These are phyloP conservation scores for Ceriagrion tenellum DNA, from an alignment of 2,888 invertebrate genomes.

Conservation along the genomic window DNA sequence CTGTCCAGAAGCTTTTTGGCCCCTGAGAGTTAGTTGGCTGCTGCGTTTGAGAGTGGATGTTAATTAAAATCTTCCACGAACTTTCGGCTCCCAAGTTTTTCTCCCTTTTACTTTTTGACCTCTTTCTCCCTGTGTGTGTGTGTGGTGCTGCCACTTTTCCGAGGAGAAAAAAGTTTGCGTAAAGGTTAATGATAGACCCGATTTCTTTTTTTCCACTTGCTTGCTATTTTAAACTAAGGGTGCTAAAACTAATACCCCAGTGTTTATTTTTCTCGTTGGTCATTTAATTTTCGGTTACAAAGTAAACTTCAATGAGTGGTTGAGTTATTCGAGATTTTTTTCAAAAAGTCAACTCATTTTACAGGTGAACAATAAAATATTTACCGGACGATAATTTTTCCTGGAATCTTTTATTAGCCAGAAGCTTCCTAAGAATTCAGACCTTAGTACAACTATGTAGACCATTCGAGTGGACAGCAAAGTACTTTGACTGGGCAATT, in stretches of 20 bases:
- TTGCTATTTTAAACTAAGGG: neutral
- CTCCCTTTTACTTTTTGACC: neutral
- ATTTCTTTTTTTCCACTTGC: neutral
- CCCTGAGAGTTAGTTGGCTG: neutral
- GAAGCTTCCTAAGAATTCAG: too few species aligned
- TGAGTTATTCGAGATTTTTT: neutral
- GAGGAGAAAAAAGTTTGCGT: neutral
- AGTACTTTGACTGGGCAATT: too few species aligned
- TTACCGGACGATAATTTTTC: too few species aligned
- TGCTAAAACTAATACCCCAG: neutral
- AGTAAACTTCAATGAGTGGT: neutral
- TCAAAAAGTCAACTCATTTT: too few species aligned
- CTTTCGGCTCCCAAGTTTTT: neutral
- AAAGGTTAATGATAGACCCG: neutral
- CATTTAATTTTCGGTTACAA: neutral
- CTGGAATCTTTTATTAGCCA: too few species aligned
- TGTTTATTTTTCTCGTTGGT: neutral
- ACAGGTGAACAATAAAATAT: too few species aligned
- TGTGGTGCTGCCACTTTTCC: neutral
- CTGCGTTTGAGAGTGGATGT: neutral
- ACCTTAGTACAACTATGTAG: too few species aligned
- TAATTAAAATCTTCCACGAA: constrained; percentile 10
- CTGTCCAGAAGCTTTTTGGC: neutral
- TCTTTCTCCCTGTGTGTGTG: neutral
- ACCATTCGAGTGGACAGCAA: too few species aligned